These are phyloP conservation scores for Coracopsis vasa DNA, from an alignment of 2,113 vertebrate species.

Conservation along the genomic window DNA sequence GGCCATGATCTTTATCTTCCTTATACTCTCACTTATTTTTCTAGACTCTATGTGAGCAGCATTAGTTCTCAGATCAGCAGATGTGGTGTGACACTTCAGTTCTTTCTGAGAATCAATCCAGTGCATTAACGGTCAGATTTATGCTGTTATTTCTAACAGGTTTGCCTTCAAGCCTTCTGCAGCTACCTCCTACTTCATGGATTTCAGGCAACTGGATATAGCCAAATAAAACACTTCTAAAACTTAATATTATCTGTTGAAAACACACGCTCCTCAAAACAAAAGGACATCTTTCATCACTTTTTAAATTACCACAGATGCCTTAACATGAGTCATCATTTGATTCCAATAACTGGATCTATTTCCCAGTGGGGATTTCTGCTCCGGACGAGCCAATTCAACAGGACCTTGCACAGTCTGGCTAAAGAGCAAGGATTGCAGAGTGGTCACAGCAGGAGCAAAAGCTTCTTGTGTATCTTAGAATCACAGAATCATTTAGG, in stretches of 20 bases:
- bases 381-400: not conserved
- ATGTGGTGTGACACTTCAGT: not conserved
- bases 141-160: not conserved
- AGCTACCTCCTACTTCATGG: not conserved
- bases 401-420: not conserved
- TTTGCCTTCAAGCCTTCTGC: not conserved
- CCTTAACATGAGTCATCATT: not conserved
- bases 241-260: not conserved
- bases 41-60: not conserved
- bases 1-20: not conserved
- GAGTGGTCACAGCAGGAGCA: not conserved
- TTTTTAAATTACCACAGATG: not conserved
- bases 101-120: not conserved
- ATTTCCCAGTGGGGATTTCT: not conserved
- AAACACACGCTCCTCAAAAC: not conserved
- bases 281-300: not conserved
- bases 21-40: not conserved
- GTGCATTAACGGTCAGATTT: not conserved
- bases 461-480: not conserved
- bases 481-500: not conserved
- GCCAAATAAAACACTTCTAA: constrained; percentile 1
- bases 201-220: not conserved
- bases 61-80: not conserved
- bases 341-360: not conserved
- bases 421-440: not conserved